Evolutionary conservation across 2,888 invertebrate genomes (phyloP).

Genomic region (Cephus spinipes): DNA sequence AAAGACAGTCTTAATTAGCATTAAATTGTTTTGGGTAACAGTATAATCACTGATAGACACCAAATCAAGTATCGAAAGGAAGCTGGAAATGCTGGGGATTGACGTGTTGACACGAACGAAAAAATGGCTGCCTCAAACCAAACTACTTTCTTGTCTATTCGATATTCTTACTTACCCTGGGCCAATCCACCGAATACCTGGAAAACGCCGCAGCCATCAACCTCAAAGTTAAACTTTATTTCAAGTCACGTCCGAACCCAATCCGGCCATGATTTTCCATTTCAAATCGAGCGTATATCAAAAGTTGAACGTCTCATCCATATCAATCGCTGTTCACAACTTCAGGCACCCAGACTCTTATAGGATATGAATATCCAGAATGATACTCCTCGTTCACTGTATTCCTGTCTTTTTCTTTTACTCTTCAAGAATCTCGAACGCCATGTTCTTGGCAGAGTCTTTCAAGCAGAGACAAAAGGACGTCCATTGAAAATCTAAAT

Average conservation of each 20-base stretch:
- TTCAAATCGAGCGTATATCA: slow-evolving; percentile 64
- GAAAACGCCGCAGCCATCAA: slow-evolving; percentile 20
- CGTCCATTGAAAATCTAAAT: background rate
- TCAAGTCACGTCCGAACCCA: slow-evolving; percentile 62
- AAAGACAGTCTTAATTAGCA: background rate
- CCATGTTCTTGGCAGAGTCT: background rate
- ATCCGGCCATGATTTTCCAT: slow-evolving; percentile 63
- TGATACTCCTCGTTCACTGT: background rate
- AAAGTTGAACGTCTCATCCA: slow-evolving; percentile 58
- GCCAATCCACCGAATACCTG: background rate
- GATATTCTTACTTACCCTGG: too few relatives aligned
- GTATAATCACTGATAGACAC: background rate
- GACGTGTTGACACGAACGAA: background rate
- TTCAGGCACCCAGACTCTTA: background rate
- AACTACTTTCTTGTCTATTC: too few relatives aligned
- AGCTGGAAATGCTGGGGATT: background rate
- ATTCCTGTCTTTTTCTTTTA: background rate
- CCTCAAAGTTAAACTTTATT: slow-evolving; percentile 49
- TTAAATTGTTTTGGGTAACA: background rate
- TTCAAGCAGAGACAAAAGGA: background rate
- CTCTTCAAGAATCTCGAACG: background rate
- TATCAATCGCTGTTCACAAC: slow-evolving; percentile 50
- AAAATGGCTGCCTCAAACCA: background rate
- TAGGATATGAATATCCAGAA: background rate
- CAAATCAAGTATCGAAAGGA: background rate